Evolutionary conservation across 2,888 invertebrate genomes (phyloP), one percentile per base, ranked within the genome.

Genomic region (Cheilosia pagana): DNA sequence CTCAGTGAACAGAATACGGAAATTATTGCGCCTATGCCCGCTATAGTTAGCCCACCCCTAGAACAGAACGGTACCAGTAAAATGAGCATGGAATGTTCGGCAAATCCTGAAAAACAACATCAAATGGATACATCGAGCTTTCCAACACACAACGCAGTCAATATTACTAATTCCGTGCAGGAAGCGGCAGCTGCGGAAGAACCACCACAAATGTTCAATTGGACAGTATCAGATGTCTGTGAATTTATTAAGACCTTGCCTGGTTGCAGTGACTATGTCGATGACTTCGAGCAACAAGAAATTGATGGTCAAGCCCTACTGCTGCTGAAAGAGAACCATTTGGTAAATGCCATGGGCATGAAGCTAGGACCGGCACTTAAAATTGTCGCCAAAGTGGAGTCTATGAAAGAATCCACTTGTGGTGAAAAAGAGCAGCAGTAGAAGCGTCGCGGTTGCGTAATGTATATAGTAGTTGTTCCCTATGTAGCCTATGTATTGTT

Each of bases 321-420:
- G 92, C 93, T 99, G 68, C 94, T 99, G 65, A 96, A 97, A 89
- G 98, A 98, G 87, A 98, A 98, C 89, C 98, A 99, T 92, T 93
- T 99, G 35, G 98, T 98, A 93, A 96, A 96, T 87, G 97, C 98
- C 7, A 97, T 99, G 94, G 96, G 95, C 77, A 98, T 99, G 95
- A 98, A 98, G 90, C 94, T 99, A 21, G 98, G 98, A 0, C 98
- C 98, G 0, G 98, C 98, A 0, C 93, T 99, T 68, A 99, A 99
- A 92, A 98, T 99, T 77, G 98, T 98, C 88, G 97, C 97, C 52
- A 96, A 96, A 91, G 98, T 98, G 79, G 96, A 97, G 90, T 94
- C 95, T 1, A 95, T 97, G 93, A 91, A 91, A 86, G 91, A 91
- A 87, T 88, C 88, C 4, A 87, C 88, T 28, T 87, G 50, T 3